These are phyloP conservation scores for Acanthoscelides obtectus DNA, from an alignment of 2,888 invertebrate genomes.

Conservation along the genomic window DNA sequence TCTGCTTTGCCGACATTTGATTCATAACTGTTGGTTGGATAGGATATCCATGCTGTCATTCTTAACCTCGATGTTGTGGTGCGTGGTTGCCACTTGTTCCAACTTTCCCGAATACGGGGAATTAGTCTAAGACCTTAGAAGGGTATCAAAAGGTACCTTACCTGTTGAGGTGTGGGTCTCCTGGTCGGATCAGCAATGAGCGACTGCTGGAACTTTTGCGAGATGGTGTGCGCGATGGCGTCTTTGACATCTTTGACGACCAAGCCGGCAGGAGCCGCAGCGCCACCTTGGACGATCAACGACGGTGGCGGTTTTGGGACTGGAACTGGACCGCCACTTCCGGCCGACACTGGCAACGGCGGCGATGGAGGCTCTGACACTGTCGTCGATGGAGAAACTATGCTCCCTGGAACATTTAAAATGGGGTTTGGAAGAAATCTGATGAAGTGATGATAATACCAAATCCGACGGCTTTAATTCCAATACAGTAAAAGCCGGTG, in stretches of 20 bases:
- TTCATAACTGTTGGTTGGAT: no score
- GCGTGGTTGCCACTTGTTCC: no score
- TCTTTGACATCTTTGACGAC: slow-evolving; percentile 86
- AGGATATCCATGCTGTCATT: no score
- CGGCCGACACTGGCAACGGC: slow-evolving; percentile 38
- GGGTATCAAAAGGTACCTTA: no score
- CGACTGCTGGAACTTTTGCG: slow-evolving; percentile 69
- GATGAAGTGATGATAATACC: no score
- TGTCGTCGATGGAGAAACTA: slow-evolving; percentile 50
- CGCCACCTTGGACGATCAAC: neutral
- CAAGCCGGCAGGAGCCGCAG: slow-evolving; percentile 49
- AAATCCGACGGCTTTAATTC: no score
- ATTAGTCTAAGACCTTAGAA: no score
- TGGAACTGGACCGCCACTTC: slow-evolving; percentile 42
- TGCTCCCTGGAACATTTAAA: slow-evolving; percentile 16
- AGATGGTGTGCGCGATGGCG: slow-evolving; percentile 88
- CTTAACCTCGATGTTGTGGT: no score
- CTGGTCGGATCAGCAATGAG: neutral
- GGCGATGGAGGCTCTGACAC: slow-evolving; percentile 53
- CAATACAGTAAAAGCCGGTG: no score
- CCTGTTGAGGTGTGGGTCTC: neutral
- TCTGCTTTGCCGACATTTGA: no score
- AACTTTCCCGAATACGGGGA: no score
- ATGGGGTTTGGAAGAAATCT: no score
- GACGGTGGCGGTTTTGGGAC: slow-evolving; percentile 8